phyloP scores from a whole-genome alignment of 1,140 invertebrate species.

The Euglossa dilemma region DNA sequence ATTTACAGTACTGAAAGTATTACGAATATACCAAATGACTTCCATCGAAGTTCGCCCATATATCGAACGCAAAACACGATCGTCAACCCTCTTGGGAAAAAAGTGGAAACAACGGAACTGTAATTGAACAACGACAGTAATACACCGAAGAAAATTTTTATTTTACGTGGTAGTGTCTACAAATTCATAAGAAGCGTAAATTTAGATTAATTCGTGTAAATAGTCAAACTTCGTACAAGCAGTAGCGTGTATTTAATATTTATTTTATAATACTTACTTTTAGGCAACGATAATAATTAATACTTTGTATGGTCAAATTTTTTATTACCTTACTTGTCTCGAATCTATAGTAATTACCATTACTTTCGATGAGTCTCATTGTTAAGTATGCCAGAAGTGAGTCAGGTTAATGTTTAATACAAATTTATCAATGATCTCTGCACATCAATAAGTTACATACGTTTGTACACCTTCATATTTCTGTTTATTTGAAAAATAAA shows the following conservation, averaged over 20 bases:
- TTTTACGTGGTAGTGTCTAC: neutral
- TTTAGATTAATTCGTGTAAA: slow-evolving; percentile 47
- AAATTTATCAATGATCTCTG: slow-evolving; percentile 34
- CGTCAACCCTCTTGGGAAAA: slow-evolving; percentile 86
- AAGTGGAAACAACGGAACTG: slow-evolving; percentile 93
- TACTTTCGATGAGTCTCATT: slow-evolving; percentile 27
- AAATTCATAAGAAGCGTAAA: slow-evolving; percentile 5
- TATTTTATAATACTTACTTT: slow-evolving; percentile 40
- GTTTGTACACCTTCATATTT: slow-evolving; percentile 56
- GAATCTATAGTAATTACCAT: neutral
- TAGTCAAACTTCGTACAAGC: slow-evolving; percentile 39
- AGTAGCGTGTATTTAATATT: slow-evolving; percentile 36
- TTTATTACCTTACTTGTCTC: neutral
- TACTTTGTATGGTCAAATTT: slow-evolving; percentile 29
- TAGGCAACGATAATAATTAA: neutral
- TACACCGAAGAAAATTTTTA: neutral
- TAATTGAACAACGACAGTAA: slow-evolving; percentile 68
- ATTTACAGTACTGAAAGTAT: slow-evolving; percentile 75
- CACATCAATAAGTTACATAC: slow-evolving; percentile 39
- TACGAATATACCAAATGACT: slow-evolving; percentile 79
- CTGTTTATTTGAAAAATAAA: slow-evolving; percentile 44
- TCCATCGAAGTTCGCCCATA: slow-evolving; percentile 80
- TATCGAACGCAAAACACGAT: slow-evolving; percentile 81
- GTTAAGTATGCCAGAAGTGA: neutral
- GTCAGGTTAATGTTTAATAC: neutral